A percentile compares a stretch with the other conserved stretches of the same genome.
Evolutionary conservation across 2,797 vertebrate species (phyloP).

Genomic region (Rhinophrynus dorsalis): DNA sequence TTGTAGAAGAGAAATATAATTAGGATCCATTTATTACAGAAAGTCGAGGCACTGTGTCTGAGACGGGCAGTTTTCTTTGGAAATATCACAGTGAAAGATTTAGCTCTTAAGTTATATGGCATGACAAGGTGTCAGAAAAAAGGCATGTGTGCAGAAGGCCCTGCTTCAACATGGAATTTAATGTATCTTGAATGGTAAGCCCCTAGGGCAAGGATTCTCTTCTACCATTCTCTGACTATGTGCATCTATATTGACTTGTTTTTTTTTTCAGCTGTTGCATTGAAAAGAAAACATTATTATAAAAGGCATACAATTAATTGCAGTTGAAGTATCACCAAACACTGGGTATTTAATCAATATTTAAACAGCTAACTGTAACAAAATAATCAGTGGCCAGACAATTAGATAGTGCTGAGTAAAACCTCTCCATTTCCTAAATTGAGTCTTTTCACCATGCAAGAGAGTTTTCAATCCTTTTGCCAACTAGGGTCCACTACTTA

Average conservation of each 20-base stretch:
- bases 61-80: slow-evolving; percentile 33
- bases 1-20: slow-evolving; percentile 49
- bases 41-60: slow-evolving; percentile 50
- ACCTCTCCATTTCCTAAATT: too few relatives aligned
- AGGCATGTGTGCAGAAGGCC: slow-evolving; percentile 26
- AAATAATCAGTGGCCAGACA: too few relatives aligned
- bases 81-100: slow-evolving; percentile 46
- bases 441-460: too few relatives aligned
- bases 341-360: too few relatives aligned
- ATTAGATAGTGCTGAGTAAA: too few relatives aligned
- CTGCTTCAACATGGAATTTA: slow-evolving; percentile 44
- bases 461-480: too few relatives aligned
- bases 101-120: slow-evolving; percentile 46
- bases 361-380: too few relatives aligned
- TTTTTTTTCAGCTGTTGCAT: background rate
- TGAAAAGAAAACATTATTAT: too few relatives aligned
- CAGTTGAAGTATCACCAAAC: too few relatives aligned
- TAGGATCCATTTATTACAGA: slow-evolving; percentile 52
- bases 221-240: background rate
- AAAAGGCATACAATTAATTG: too few relatives aligned
- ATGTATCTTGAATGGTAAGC: slow-evolving; percentile 8
- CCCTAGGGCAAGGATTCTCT: background rate
- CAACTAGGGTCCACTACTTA: too few relatives aligned
- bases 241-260: background rate
- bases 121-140: slow-evolving; percentile 52